These are phyloP conservation scores for Notolepis coatsorum DNA, from an alignment of 2,797 vertebrate genomes.

Conservation along the genomic window DNA sequence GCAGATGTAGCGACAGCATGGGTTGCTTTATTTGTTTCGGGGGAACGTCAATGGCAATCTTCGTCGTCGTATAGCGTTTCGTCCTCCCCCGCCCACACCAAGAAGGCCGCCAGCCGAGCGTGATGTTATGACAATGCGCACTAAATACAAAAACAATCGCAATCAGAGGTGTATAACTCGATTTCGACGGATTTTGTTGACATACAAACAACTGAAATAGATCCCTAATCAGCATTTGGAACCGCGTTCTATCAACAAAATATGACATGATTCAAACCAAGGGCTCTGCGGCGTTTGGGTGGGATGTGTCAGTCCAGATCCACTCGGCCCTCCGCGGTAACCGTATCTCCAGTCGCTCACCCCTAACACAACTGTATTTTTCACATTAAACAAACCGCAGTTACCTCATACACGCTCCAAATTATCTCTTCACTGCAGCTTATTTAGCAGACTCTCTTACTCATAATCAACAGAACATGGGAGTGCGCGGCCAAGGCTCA, in stretches of 20 bases:
- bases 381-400: slow-evolving; percentile 77
- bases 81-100: slow-evolving; percentile 53
- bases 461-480: slow-evolving; percentile 73
- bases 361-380: slow-evolving; percentile 64
- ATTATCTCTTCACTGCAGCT: slow-evolving; percentile 75
- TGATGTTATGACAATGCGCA: slow-evolving; percentile 82
- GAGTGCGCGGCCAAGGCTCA: slow-evolving; percentile 61
- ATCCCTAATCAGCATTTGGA: slow-evolving; percentile 81
- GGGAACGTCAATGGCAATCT: slow-evolving; percentile 76
- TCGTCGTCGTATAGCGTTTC: slow-evolving; percentile 77
- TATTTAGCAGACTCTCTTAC: slow-evolving; percentile 73
- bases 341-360: slow-evolving; percentile 70
- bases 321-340: slow-evolving; percentile 74
- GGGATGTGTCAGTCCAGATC: slow-evolving; percentile 77
- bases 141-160: slow-evolving; percentile 75
- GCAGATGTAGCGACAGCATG: slow-evolving; percentile 80
- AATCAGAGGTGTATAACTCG: slow-evolving; percentile 77
- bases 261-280: slow-evolving; percentile 68
- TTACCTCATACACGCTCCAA: slow-evolving; percentile 77
- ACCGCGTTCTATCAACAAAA: slow-evolving; percentile 74
- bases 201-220: slow-evolving; percentile 81
- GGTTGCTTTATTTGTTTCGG: slow-evolving; percentile 78
- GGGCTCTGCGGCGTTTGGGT: slow-evolving; percentile 68
- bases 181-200: slow-evolving; percentile 78
- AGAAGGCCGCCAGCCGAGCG: slow-evolving; percentile 66